phyloP scores from a whole-genome alignment of 2,888 invertebrate species.

The Scelioninae gen. 1 region DNA sequence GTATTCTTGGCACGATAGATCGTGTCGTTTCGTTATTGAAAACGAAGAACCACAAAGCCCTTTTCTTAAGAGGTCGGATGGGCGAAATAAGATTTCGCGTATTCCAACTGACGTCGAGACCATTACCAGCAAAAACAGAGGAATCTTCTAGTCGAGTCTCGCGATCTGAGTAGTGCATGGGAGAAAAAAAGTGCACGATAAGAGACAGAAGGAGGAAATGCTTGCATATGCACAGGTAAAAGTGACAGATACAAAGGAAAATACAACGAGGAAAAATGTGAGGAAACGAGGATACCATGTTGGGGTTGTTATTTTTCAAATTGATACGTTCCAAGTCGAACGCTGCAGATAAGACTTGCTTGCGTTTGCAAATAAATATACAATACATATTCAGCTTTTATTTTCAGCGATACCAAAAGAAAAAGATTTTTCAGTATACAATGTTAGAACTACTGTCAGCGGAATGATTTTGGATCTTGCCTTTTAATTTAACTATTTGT shows the following conservation, averaged over 20 bases:
- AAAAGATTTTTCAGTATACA: background rate
- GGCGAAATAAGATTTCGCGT: constrained; percentile 83
- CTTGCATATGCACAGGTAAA: constrained; percentile 69
- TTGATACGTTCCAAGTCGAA: constrained; percentile 73
- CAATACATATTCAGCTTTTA: constrained; percentile 58
- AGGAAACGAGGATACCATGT: constrained; percentile 65
- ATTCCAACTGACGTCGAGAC: constrained; percentile 83
- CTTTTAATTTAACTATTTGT: too few relatives aligned
- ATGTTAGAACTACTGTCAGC: too few relatives aligned
- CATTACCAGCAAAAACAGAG: constrained; percentile 79
- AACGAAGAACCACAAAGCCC: constrained; percentile 76
- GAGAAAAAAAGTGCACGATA: constrained; percentile 68
- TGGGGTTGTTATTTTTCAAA: constrained; percentile 79
- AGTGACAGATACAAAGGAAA: constrained; percentile 68
- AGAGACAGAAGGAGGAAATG: constrained; percentile 62
- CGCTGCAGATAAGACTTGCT: constrained; percentile 58
- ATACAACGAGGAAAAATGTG: constrained; percentile 64
- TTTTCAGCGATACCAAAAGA: constrained; percentile 37
- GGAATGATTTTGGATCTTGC: too few relatives aligned
- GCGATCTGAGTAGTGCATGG: constrained; percentile 64
- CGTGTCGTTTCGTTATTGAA: constrained; percentile 75
- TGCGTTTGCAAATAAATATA: constrained; percentile 67
- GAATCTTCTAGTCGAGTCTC: constrained; percentile 67
- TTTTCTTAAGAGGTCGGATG: constrained; percentile 71
- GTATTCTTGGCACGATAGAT: constrained; percentile 65